These are phyloP conservation scores for Aphidius gifuensis DNA, from an alignment of 1,140 invertebrate genomes.

Conservation along the genomic window DNA sequence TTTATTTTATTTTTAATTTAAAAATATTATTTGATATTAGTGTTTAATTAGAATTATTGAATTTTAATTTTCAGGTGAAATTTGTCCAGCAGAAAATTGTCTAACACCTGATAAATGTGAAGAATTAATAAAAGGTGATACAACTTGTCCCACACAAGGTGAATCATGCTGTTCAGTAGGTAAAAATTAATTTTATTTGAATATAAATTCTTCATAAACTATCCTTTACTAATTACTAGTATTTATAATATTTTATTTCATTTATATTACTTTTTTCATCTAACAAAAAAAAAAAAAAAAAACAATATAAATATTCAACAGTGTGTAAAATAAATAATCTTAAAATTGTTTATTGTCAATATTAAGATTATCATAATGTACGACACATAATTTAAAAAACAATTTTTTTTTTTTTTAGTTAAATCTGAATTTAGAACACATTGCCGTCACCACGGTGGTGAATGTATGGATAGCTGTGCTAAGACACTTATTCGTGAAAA, in stretches of 20 bases:
- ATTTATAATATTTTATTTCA: not conserved
- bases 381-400: not conserved
- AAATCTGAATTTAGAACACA: conserved; percentile 5
- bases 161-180: conserved; percentile 36
- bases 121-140: not conserved
- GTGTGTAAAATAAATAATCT: too few species aligned
- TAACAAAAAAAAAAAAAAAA: conserved; percentile 15
- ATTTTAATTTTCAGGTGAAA: not conserved
- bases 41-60: too few species aligned
- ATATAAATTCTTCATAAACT: too few species aligned
- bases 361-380: too few species aligned
- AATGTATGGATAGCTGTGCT: not conserved
- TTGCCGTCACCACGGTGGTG: conserved; percentile 9
- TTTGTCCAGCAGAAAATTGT: conserved; percentile 35
- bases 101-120: conserved; percentile 29
- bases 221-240: not conserved
- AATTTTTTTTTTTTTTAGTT: conserved; percentile 1
- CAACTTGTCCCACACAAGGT: conserved; percentile 15
- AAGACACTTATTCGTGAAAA: not conserved
- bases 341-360: too few species aligned
- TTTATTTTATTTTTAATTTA: too few species aligned
- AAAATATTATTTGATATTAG: too few species aligned
- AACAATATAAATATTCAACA: not conserved
- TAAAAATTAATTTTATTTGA: conserved; percentile 25
- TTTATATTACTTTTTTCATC: not conserved